These are phyloP conservation scores for Microplitis manilae DNA, from an alignment of 2,888 invertebrate genomes.

Conservation along the genomic window DNA sequence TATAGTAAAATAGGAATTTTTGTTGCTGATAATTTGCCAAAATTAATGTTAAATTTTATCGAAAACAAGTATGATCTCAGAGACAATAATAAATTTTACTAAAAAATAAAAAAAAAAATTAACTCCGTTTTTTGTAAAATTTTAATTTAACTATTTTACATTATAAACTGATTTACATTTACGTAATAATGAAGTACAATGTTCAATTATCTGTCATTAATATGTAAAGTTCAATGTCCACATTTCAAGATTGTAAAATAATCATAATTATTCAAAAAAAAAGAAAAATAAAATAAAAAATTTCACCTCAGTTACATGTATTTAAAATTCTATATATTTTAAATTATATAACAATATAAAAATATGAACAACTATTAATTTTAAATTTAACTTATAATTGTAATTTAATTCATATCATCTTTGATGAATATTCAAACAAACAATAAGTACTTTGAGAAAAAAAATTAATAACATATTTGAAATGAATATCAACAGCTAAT, in stretches of 20 bases:
- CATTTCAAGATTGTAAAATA: background rate
- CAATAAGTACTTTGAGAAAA: too few species aligned
- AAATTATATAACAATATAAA: too few species aligned
- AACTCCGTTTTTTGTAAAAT: background rate
- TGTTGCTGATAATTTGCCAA: constrained; percentile 4
- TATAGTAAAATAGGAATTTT: background rate
- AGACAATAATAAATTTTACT: background rate
- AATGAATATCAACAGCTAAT: too few species aligned
- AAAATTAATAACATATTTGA: too few species aligned
- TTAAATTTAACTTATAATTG: too few species aligned
- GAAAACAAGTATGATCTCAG: constrained; percentile 9
- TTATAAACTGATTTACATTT: background rate
- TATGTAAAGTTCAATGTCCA: background rate
- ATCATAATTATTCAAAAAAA: background rate
- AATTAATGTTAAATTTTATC: background rate
- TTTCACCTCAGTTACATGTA: too few species aligned
- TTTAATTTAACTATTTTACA: background rate
- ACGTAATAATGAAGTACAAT: background rate
- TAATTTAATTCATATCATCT: too few species aligned
- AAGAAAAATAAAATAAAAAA: background rate
- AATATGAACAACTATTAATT: too few species aligned
- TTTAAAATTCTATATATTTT: too few species aligned
- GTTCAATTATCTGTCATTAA: constrained; percentile 6
- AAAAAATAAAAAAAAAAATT: background rate
- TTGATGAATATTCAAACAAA: too few species aligned